These are phyloP conservation scores for Volucella bombylans DNA, from an alignment of 2,888 invertebrate genomes.

Conservation along the genomic window DNA sequence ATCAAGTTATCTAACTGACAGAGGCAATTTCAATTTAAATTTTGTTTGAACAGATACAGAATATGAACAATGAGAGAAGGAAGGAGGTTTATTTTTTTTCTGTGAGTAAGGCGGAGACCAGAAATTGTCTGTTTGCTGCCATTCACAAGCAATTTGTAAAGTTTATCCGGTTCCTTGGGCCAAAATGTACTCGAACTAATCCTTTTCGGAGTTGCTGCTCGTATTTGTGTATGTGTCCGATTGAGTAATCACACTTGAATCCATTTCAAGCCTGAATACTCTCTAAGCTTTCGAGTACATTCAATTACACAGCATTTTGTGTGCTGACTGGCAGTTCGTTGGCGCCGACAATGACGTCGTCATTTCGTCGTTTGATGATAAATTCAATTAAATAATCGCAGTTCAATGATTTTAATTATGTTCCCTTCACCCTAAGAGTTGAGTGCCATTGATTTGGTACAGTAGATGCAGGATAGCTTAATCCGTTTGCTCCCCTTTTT, in stretches of 20 bases:
- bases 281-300: conserved; percentile 44
- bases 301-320: conserved; percentile 66
- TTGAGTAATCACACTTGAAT: conserved; percentile 71
- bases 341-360: too few species aligned
- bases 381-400: conserved; percentile 75
- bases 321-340: conserved; percentile 21
- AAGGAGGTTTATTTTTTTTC: not conserved
- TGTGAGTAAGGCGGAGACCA: not conserved
- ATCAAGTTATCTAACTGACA: too few species aligned
- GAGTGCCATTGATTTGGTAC: conserved; percentile 61
- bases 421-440: conserved; percentile 57
- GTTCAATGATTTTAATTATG: conserved; percentile 75
- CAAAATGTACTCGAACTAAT: conserved; percentile 46
- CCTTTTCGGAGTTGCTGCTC: conserved; percentile 30
- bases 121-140: not conserved
- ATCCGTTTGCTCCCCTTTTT: conserved; percentile 37
- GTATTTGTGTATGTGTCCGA: conserved; percentile 57
- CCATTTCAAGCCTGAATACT: conserved; percentile 21
- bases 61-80: too few species aligned
- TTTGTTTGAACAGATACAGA: too few species aligned
- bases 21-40: too few species aligned
- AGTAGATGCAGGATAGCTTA: conserved; percentile 40
- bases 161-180: conserved; percentile 1
- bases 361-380: conserved; percentile 63
- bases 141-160: conserved; percentile 22